phyloP scores from a whole-genome alignment of 1,140 invertebrate genomes.

The Drosophila jambulina region DNA sequence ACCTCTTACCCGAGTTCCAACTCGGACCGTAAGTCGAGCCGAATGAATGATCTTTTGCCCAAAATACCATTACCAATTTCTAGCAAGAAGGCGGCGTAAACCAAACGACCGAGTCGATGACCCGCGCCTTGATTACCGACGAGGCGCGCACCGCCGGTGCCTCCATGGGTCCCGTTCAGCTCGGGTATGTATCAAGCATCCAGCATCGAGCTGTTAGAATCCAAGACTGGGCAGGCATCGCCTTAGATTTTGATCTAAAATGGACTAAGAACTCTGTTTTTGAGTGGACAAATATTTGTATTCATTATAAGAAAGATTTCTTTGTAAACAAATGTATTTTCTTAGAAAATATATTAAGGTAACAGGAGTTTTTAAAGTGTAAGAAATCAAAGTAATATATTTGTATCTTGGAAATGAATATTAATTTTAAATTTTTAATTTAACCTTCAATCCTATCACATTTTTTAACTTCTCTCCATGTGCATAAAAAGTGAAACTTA shows the following conservation, averaged over 20 bases:
- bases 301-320: background rate
- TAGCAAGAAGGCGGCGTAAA: conserved; percentile 95
- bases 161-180: conserved; percentile 93
- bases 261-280: background rate
- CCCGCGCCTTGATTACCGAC: conserved; percentile 95
- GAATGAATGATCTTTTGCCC: conserved; percentile 50
- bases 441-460: no score
- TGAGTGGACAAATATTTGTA: background rate
- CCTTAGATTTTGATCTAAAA: background rate
- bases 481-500: no score
- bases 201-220: conserved; percentile 23
- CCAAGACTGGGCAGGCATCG: conserved; percentile 14
- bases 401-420: no score
- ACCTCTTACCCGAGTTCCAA: conserved; percentile 23
- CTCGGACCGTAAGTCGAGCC: conserved; percentile 10
- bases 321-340: background rate
- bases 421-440: no score
- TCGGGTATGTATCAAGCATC: conserved; percentile 92
- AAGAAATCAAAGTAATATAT: background rate
- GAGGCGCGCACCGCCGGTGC: conserved; percentile 93
- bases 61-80: conserved; percentile 59
- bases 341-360: background rate
- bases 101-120: conserved; percentile 95
- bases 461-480: no score
- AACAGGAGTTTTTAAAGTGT: background rate